Conservation (phyloP, 2,888 invertebrate species). For the Dilophus febrilis region DNA sequence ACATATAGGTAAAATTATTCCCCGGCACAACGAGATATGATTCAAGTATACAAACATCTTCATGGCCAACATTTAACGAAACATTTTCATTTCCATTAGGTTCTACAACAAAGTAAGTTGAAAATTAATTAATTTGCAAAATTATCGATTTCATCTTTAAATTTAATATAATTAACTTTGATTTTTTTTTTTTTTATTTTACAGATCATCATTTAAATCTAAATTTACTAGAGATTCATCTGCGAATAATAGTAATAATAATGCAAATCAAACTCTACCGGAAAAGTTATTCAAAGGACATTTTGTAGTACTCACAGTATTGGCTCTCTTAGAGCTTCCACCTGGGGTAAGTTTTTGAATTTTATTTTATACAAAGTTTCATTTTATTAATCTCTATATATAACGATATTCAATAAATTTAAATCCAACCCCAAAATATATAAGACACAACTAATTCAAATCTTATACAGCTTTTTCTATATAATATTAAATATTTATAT, state of each 20-base stretch:
- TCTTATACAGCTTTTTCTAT: too few relatives aligned
- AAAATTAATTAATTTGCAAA: too few relatives aligned
- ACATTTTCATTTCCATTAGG: slow-evolving; percentile 52
- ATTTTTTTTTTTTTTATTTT: slow-evolving; percentile 3
- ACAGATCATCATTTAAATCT: slow-evolving; percentile 18
- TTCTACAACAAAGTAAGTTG: slow-evolving; percentile 27
- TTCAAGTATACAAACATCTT: slow-evolving; percentile 52
- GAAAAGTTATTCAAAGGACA: slow-evolving; percentile 27
- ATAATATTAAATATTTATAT: too few relatives aligned
- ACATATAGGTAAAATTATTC: slow-evolving; percentile 59
- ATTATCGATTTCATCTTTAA: not conserved
- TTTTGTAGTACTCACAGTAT: slow-evolving; percentile 30
- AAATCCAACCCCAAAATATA: too few relatives aligned
- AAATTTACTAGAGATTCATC: slow-evolving; percentile 12
- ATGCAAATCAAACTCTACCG: slow-evolving; percentile 13
- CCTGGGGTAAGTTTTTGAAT: slow-evolving; percentile 20
- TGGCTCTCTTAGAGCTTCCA: slow-evolving; percentile 27
- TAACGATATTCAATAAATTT: too few relatives aligned
- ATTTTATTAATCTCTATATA: too few relatives aligned
- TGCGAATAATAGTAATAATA: too few relatives aligned
- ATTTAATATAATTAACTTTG: not conserved
- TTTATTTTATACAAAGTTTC: too few relatives aligned
- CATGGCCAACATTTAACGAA: slow-evolving; percentile 68
- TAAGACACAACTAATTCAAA: too few relatives aligned
- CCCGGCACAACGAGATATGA: slow-evolving; percentile 62